Evolutionary conservation across 2,797 vertebrate species (phyloP), one percentile per base, ranked within the genome.

Genomic region (Peromyscus nudipes): DNA sequence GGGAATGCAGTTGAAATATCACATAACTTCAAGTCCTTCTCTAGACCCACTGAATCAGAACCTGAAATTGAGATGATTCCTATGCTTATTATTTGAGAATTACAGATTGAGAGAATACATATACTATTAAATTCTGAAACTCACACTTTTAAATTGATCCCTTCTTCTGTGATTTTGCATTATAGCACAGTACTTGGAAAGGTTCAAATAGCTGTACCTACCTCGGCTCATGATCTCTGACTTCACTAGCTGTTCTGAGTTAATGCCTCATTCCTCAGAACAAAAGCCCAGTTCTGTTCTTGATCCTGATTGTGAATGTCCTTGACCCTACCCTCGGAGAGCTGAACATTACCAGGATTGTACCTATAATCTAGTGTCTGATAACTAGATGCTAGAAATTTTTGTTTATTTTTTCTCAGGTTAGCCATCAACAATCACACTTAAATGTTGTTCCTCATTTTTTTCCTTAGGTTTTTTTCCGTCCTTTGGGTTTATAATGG

Each of bases 291-390:
- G 21, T 90, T 95, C 23, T 40, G 84, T 0, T 87, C 46, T 92
- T 93, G 60, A 67, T 60, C 55, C 40, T 92, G 86, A 87, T 73
- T 76, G 79, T 83, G 65, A 90, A 49, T 27, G 34, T 31, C n/a
- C 21, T 82, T 60, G 17, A 6, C 16, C 12, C 29, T 92, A 2
- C 6, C 29, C 1, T 27, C 57, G 29, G 60, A 17, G 55, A 94
- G 40, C 9, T 43, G 46, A 85, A 69, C 76, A 29, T 80, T 86
- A 40, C 31, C 79, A 85, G 71, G n/a, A 73, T 88, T 2, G 29
- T 76, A 73, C 34, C 6, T 80, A 84, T 52, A 82, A 73, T 87
- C 23, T 8, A 60, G 2, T 52, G 37, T 92, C 10, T 85, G 29
- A 46, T 93, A 79, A 52, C 27, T 19, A 69, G 27, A 94, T 81